phyloP scores from a whole-genome alignment of 2,797 vertebrate species.

The Gymnoscopelus braueri region DNA sequence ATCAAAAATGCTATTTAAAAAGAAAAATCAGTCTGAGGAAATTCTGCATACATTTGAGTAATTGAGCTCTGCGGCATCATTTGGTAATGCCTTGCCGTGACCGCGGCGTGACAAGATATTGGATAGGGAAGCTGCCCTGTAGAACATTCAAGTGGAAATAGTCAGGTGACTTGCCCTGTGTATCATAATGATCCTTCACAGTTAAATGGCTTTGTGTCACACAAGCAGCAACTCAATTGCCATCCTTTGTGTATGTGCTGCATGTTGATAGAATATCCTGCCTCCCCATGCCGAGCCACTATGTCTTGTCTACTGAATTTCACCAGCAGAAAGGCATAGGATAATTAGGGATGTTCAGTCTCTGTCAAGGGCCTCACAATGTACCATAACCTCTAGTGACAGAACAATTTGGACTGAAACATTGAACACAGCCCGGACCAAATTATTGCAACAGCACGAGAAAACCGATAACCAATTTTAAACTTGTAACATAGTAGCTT shows the following conservation, averaged over 20 bases:
- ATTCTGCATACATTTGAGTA: not conserved
- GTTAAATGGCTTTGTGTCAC: constrained; percentile 30
- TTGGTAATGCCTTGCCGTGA: constrained; percentile 5
- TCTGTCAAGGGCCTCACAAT: constrained; percentile 33
- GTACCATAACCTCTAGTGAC: constrained; percentile 69
- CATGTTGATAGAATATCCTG: constrained; percentile 43
- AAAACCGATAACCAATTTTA: constrained; percentile 75
- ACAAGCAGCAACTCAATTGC: constrained; percentile 17
- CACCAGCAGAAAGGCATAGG: constrained; percentile 43
- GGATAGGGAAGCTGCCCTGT: not conserved
- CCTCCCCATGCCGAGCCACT: constrained; percentile 21
- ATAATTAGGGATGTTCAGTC: constrained; percentile 62
- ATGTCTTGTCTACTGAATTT: constrained; percentile 25
- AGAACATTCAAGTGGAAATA: constrained; percentile 29
- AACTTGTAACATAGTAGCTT: constrained; percentile 61
- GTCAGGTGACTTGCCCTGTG: constrained; percentile 23
- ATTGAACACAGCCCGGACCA: constrained; percentile 67
- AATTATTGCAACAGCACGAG: constrained; percentile 64
- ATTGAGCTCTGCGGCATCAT: not conserved
- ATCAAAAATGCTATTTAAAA: not conserved
- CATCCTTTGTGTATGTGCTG: constrained; percentile 9
- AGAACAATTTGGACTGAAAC: constrained; percentile 72
- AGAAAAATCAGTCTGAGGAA: not conserved
- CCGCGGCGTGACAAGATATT: constrained; percentile 2
- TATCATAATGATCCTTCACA: constrained; percentile 18